Evolutionary conservation across 2,797 vertebrate species (phyloP).

Genomic region (Sarcoramphus papa): DNA sequence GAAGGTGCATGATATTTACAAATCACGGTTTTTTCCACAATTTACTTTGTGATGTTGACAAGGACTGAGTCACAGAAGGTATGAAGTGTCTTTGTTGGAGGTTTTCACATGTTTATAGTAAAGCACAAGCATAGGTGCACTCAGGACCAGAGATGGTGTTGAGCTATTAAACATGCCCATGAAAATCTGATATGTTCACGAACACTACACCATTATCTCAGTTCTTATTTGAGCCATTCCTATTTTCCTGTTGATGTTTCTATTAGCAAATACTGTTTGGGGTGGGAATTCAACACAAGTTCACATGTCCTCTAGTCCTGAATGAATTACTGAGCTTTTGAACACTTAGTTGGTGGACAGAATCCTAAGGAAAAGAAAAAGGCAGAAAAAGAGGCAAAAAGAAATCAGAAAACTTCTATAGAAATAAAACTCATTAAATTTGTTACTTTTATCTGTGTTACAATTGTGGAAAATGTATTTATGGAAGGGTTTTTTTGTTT

Average conservation of each 20-base stretch:
- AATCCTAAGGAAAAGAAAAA: background rate
- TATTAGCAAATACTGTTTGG: background rate
- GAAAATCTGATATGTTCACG: background rate
- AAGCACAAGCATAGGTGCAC: background rate
- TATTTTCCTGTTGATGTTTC: background rate
- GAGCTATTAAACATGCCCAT: background rate
- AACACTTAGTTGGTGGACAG: background rate
- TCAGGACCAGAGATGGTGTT: background rate
- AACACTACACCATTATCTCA: background rate
- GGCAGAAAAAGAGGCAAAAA: background rate
- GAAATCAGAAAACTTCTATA: background rate
- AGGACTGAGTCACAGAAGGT: background rate
- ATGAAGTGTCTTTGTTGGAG: background rate
- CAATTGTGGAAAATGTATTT: background rate
- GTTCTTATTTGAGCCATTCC: background rate
- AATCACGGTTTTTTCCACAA: background rate
- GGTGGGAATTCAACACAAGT: background rate
- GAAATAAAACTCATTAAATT: background rate
- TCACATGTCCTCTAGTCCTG: background rate
- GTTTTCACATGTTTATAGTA: background rate
- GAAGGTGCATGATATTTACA: background rate
- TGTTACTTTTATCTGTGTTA: background rate
- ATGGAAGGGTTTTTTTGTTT: rapidly evolving
- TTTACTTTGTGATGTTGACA: background rate
- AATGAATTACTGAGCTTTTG: background rate